Evolutionary conservation across 2,113 vertebrate genomes (phyloP).

Genomic region (Tricholaema leucomelas): DNA sequence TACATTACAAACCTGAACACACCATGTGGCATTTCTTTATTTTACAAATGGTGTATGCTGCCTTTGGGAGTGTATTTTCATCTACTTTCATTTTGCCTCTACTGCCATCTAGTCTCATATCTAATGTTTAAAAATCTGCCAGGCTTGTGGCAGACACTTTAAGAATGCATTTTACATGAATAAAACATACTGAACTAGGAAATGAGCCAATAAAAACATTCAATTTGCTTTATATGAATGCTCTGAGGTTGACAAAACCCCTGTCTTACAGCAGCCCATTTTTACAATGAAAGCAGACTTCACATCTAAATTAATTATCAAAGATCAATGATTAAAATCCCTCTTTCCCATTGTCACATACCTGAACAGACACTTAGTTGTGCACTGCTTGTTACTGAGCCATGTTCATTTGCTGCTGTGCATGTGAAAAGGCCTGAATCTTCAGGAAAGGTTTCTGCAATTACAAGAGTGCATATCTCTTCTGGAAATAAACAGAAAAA

Average conservation of each 20-base stretch:
- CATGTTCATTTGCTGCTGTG: slow-evolving; percentile 85
- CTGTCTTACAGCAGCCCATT: neutral
- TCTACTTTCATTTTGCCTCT: slow-evolving; percentile 60
- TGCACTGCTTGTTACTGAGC: slow-evolving; percentile 85
- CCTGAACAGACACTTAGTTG: slow-evolving; percentile 86
- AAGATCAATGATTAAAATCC: neutral
- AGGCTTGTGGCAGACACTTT: neutral
- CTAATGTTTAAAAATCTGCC: neutral
- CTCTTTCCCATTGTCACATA: slow-evolving; percentile 27
- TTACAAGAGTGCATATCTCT: slow-evolving; percentile 97
- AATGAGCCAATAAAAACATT: neutral
- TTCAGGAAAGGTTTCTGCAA: slow-evolving; percentile 95
- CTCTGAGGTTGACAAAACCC: neutral
- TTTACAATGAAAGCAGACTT: neutral
- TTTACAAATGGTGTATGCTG: neutral
- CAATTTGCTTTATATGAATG: neutral
- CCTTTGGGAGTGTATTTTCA: neutral
- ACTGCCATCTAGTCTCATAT: slow-evolving; percentile 70
- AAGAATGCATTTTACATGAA: neutral
- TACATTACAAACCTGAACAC: neutral
- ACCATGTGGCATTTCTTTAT: neutral
- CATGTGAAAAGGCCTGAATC: slow-evolving; percentile 92
- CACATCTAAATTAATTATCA: neutral
- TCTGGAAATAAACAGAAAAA: slow-evolving; percentile 77
- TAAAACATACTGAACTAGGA: neutral